Evolutionary conservation across 2,888 invertebrate genomes (phyloP).

Genomic region (Oegoconia quadripuncta): DNA sequence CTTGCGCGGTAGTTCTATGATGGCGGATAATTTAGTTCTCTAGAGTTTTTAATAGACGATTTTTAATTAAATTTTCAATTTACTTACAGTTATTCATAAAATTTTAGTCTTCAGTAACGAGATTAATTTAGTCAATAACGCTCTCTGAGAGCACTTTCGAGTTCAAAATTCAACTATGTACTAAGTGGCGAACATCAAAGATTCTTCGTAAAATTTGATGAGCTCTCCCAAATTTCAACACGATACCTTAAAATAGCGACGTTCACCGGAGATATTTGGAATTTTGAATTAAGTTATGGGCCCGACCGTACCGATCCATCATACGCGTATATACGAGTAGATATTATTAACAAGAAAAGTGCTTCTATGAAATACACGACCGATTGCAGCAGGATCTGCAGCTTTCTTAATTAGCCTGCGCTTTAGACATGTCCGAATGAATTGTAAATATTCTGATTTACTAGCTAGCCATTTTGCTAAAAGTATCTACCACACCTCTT

Average conservation of each 20-base stretch:
- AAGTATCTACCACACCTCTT: too few relatives aligned
- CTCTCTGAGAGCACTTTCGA: too few relatives aligned
- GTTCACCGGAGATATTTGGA: slow-evolving; percentile 19
- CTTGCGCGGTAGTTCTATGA: too few relatives aligned
- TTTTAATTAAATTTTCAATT: too few relatives aligned
- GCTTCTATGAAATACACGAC: slow-evolving; percentile 42
- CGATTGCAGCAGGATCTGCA: slow-evolving; percentile 33
- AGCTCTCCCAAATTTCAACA: slow-evolving; percentile 19
- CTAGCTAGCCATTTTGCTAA: too few relatives aligned
- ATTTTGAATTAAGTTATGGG: slow-evolving; percentile 22
- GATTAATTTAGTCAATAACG: too few relatives aligned
- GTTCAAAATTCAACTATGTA: too few relatives aligned
- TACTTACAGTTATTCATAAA: too few relatives aligned
- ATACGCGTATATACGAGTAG: slow-evolving; percentile 29
- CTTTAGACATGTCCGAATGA: not conserved
- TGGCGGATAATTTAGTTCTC: too few relatives aligned
- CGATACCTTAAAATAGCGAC: slow-evolving; percentile 12
- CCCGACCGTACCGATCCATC: slow-evolving; percentile 39
- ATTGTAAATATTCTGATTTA: not conserved
- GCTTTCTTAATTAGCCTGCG: slow-evolving; percentile 45
- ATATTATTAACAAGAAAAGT: slow-evolving; percentile 42
- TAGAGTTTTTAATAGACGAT: too few relatives aligned
- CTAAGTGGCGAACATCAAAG: slow-evolving; percentile 21
- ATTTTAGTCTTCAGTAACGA: too few relatives aligned
- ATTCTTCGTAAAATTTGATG: slow-evolving; percentile 23